Percentiles rank a stretch among this genome's conserved stretches.
Evolutionary conservation across 2,797 vertebrate genomes (phyloP).

Genomic region (Picus viridis): DNA sequence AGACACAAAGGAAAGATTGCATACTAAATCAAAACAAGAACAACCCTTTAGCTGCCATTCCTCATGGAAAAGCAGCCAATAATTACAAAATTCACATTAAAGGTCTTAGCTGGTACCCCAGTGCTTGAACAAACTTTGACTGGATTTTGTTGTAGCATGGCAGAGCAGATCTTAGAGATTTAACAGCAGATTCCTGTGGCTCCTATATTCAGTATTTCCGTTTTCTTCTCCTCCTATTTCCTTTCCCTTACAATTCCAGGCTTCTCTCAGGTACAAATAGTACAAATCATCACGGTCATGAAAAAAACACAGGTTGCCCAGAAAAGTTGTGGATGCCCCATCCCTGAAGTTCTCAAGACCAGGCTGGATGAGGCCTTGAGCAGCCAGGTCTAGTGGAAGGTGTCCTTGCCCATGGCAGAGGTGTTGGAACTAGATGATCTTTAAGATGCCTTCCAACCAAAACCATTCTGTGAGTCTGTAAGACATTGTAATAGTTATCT

Average conservation of each 20-base stretch:
- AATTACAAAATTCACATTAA: not conserved
- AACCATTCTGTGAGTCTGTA: not conserved
- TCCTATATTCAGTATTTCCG: not conserved
- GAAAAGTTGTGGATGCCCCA: too few species aligned
- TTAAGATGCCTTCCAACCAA: too few species aligned
- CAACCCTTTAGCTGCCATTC: not conserved
- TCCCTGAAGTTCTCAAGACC: too few species aligned
- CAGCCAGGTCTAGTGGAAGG: too few species aligned
- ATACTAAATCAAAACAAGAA: not conserved
- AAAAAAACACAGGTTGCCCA: not conserved
- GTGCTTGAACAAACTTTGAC: not conserved
- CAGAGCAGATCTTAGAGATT: not conserved
- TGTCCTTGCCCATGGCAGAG: too few species aligned
- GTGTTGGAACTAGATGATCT: too few species aligned
- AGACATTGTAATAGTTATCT: constrained; percentile 34
- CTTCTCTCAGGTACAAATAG: not conserved
- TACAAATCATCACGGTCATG: not conserved
- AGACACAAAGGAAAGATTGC: not conserved
- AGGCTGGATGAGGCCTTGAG: too few species aligned
- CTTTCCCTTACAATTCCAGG: not conserved
- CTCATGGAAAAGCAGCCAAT: not conserved
- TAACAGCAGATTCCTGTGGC: not conserved
- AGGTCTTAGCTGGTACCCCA: not conserved
- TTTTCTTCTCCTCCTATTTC: not conserved
- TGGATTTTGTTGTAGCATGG: not conserved